Evolutionary conservation across 1,140 invertebrate genomes (phyloP).

Genomic region (Lordiphosa stackelbergi): DNA sequence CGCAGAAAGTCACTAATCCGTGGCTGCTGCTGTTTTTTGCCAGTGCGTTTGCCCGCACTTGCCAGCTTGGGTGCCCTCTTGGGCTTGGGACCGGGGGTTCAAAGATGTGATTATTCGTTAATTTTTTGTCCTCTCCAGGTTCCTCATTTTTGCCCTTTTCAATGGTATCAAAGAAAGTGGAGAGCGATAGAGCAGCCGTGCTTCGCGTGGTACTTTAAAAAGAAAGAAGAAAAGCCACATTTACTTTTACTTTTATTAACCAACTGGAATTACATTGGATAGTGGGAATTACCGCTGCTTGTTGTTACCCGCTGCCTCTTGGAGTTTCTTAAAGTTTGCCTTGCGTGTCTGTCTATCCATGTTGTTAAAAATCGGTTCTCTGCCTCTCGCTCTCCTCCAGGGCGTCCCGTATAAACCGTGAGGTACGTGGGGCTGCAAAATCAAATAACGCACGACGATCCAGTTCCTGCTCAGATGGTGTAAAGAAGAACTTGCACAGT

Average conservation of each 20-base stretch:
- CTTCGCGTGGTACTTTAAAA: constrained; percentile 44
- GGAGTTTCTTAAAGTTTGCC: constrained; percentile 66
- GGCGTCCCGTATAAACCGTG: constrained; percentile 43
- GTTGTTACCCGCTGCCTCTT: constrained; percentile 21
- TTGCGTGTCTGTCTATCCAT: constrained; percentile 60
- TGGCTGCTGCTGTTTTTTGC: constrained; percentile 36
- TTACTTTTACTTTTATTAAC: constrained; percentile 48
- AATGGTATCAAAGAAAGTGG: constrained; percentile 28
- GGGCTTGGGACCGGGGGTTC: constrained; percentile 36
- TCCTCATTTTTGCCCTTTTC: constrained; percentile 9
- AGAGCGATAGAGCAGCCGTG: constrained; percentile 24
- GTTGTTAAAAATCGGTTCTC: constrained; percentile 37
- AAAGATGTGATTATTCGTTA: constrained; percentile 37
- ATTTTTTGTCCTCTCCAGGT: constrained; percentile 27
- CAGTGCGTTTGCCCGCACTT: constrained; percentile 1
- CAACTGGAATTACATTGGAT: constrained; percentile 1
- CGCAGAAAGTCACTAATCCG: constrained; percentile 64
- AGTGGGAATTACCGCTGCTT: constrained; percentile 45
- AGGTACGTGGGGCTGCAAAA: constrained; percentile 41
- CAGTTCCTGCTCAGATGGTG: constrained; percentile 41
- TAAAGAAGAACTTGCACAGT: constrained; percentile 18
- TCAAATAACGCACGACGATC: constrained; percentile 55
- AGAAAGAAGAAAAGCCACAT: constrained; percentile 25
- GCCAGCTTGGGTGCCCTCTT: constrained; percentile 64
- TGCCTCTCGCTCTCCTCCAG: constrained; percentile 51